Percentiles rank a stretch among this genome's conserved stretches.
phyloP scores from a whole-genome alignment of 2,797 vertebrate genomes.

The Mionectes olivaceus region DNA sequence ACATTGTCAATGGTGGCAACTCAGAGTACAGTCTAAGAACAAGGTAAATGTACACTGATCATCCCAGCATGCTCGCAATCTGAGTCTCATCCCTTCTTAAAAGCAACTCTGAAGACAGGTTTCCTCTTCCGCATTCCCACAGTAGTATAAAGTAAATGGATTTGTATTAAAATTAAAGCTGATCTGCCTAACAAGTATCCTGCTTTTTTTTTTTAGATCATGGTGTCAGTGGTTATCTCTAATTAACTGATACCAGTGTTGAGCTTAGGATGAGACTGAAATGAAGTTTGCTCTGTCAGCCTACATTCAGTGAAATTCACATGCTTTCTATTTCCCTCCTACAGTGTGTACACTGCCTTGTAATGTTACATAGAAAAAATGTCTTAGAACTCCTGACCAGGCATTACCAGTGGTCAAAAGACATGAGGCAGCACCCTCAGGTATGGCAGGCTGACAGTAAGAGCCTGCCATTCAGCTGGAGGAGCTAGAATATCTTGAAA shows the following conservation, averaged over 20 bases:
- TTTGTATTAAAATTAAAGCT: background rate
- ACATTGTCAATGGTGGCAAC: fast-evolving
- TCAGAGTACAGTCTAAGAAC: background rate
- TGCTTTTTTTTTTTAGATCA: background rate
- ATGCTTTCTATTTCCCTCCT: background rate
- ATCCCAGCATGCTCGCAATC: background rate
- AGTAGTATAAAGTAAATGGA: background rate
- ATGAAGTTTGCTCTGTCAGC: background rate
- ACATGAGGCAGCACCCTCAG: background rate
- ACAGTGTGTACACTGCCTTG: fast-evolving
- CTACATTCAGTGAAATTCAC: background rate
- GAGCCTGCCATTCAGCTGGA: background rate
- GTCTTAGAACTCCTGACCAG: background rate
- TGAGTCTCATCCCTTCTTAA: background rate
- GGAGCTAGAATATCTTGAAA: background rate
- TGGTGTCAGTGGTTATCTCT: background rate
- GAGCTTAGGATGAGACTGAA: background rate
- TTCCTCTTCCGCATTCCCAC: background rate
- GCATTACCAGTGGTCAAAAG: background rate
- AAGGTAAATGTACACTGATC: background rate
- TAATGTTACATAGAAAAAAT: background rate
- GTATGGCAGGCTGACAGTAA: background rate
- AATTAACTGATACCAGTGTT: background rate
- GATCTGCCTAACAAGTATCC: background rate
- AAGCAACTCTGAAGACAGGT: background rate